phyloP scores from a whole-genome alignment of 2,797 vertebrate species.

The Scarus forsteni region DNA sequence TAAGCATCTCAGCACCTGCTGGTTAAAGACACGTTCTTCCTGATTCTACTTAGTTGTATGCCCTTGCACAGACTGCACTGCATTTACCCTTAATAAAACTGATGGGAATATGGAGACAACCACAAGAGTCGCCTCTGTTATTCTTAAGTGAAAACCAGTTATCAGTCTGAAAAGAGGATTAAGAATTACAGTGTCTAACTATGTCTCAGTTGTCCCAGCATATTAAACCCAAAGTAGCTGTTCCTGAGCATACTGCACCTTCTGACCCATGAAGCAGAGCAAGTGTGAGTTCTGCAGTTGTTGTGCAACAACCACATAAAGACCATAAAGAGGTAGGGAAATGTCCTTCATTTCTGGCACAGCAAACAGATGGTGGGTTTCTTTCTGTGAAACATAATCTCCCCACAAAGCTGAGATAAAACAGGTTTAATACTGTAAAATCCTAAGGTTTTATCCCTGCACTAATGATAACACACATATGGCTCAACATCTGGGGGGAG shows the following conservation, averaged over 20 bases:
- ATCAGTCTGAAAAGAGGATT: conserved; percentile 13
- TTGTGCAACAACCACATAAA: too few species aligned
- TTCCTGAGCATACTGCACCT: conserved; percentile 27
- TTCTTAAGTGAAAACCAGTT: conserved; percentile 5
- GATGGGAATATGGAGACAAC: conserved; percentile 2
- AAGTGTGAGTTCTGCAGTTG: conserved; percentile 42
- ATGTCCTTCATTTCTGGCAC: conserved; percentile 63
- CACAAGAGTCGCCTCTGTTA: background rate
- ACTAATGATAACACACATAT: conserved; percentile 83
- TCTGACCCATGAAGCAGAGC: conserved; percentile 47
- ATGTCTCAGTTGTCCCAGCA: conserved; percentile 16
- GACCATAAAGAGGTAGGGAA: conserved; percentile 60
- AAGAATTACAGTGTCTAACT: conserved; percentile 2
- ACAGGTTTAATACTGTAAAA: conserved; percentile 87
- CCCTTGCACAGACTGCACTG: background rate
- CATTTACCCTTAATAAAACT: background rate
- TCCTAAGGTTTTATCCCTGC: conserved; percentile 87
- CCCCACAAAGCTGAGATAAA: conserved; percentile 90
- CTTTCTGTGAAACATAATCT: conserved; percentile 89
- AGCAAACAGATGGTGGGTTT: conserved; percentile 89
- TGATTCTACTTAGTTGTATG: too few species aligned
- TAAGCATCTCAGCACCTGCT: too few species aligned
- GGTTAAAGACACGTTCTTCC: too few species aligned
- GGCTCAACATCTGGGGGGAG: conserved; percentile 82
- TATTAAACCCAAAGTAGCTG: conserved; percentile 30